Evolutionary conservation across 1,140 invertebrate genomes (phyloP).

Genomic region (Zaprionus capensis): DNA sequence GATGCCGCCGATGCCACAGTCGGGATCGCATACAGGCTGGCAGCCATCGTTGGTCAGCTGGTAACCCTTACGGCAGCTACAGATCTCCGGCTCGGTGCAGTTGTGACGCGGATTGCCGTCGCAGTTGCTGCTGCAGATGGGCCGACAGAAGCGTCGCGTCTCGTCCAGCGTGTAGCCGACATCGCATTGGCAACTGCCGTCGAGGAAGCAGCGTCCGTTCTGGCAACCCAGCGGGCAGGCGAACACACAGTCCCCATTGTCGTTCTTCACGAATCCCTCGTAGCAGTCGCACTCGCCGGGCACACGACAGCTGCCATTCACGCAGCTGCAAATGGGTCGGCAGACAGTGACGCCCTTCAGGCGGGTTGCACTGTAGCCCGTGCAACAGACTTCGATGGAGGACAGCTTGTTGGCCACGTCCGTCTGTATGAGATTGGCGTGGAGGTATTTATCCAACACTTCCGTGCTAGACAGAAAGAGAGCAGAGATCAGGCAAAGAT

Average conservation of each 20-base stretch:
- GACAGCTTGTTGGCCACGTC: slow-evolving; percentile 56
- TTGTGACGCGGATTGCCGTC: slow-evolving; percentile 66
- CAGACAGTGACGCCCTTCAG: slow-evolving; percentile 82
- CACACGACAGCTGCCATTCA: slow-evolving; percentile 86
- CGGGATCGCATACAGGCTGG: slow-evolving; percentile 72
- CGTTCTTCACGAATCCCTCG: slow-evolving; percentile 85
- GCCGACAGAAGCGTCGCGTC: slow-evolving; percentile 84
- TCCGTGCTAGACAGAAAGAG: slow-evolving; percentile 41
- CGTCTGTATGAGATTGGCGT: slow-evolving; percentile 49
- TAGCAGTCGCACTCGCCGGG: slow-evolving; percentile 87
- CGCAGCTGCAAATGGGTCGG: slow-evolving; percentile 86
- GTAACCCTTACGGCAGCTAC: slow-evolving; percentile 74
- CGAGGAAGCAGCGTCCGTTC: slow-evolving; percentile 85
- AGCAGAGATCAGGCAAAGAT: neutral
- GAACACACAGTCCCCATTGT: slow-evolving; percentile 78
- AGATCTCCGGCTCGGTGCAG: slow-evolving; percentile 78
- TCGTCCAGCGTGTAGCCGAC: slow-evolving; percentile 87
- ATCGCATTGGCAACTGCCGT: slow-evolving; percentile 86
- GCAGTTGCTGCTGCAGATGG: slow-evolving; percentile 84
- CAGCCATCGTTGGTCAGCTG: slow-evolving; percentile 71
- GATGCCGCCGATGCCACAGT: slow-evolving; percentile 72
- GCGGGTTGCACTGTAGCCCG: slow-evolving; percentile 86
- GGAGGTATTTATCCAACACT: slow-evolving; percentile 53
- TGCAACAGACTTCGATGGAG: slow-evolving; percentile 85
- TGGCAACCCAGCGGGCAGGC: slow-evolving; percentile 75